Conservation (phyloP, 2,888 invertebrate species). For the Tillus elongatus region DNA sequence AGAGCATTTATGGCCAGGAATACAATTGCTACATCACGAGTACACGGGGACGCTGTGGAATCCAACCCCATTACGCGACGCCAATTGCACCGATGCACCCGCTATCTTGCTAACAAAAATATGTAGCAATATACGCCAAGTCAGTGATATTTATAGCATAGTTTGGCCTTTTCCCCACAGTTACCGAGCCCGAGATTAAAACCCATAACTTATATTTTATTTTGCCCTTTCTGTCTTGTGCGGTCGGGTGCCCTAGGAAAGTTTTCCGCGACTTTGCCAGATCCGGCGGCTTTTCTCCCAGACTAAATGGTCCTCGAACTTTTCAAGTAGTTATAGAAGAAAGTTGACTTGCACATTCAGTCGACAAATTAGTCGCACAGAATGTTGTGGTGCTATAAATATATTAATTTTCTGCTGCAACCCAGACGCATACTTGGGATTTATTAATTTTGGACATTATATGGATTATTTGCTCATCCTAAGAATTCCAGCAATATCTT, state of each 20-base stretch:
- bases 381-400: not conserved
- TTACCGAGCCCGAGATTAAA: conserved; percentile 41
- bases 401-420: conserved; percentile 1
- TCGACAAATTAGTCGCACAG: conserved; percentile 22
- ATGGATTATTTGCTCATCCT: too few relatives aligned
- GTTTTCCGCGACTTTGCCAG: conserved; percentile 28
- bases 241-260: conserved; percentile 27
- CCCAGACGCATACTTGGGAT: too few relatives aligned
- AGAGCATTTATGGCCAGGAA: conserved; percentile 13
- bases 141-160: conserved; percentile 37
- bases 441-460: too few relatives aligned
- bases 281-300: conserved; percentile 33
- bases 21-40: not conserved
- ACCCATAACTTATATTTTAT: conserved; percentile 45
- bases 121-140: conserved; percentile 38
- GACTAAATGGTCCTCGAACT: conserved; percentile 32
- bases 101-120: conserved; percentile 38
- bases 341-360: conserved; percentile 25
- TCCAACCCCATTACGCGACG: conserved; percentile 17
- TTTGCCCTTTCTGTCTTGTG: conserved; percentile 33
- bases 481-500: too few relatives aligned
- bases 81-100: conserved; percentile 30
- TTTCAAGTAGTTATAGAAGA: conserved; percentile 23
- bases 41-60: too few relatives aligned
- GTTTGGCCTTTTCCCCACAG: conserved; percentile 36